phyloP scores from a whole-genome alignment of 2,113 vertebrate species.

The Natator depressus region DNA sequence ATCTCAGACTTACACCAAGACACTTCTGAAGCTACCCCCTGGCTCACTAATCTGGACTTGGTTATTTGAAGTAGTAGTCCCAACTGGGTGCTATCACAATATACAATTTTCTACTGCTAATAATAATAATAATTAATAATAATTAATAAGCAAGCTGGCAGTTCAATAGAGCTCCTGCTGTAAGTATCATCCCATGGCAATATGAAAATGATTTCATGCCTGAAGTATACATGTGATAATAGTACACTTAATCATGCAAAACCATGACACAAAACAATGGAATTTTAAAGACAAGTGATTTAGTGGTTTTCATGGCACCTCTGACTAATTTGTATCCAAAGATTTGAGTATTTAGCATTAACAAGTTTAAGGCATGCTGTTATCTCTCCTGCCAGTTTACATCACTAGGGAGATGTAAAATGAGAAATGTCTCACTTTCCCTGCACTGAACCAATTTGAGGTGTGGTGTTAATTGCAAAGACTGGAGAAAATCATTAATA shows the following conservation, averaged over 20 bases:
- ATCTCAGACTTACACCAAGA: not conserved
- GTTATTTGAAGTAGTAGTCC: not conserved
- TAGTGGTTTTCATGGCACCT: not conserved
- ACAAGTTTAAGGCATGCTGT: not conserved
- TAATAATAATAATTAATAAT: not conserved
- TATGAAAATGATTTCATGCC: conserved; percentile 10
- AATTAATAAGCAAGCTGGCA: not conserved
- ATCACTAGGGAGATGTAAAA: not conserved
- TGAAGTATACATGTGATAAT: not conserved
- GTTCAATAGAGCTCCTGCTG: not conserved
- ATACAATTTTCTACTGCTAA: not conserved
- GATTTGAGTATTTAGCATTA: conserved; percentile 18
- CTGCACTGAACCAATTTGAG: not conserved
- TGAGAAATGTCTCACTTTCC: conserved; percentile 33
- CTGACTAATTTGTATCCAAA: conserved; percentile 30
- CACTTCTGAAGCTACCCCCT: not conserved
- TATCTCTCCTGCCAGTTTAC: conserved; percentile 5
- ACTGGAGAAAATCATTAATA: conserved; percentile 37
- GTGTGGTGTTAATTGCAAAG: conserved; percentile 9
- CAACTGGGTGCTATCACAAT: not conserved
- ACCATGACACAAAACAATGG: not conserved
- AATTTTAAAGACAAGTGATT: conserved; percentile 37
- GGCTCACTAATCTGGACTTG: not conserved
- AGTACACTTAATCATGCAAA: not conserved
- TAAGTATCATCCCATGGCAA: not conserved